These are phyloP conservation scores for Saturnia japonica DNA, from an alignment of 2,888 invertebrate species.

Conservation along the genomic window DNA sequence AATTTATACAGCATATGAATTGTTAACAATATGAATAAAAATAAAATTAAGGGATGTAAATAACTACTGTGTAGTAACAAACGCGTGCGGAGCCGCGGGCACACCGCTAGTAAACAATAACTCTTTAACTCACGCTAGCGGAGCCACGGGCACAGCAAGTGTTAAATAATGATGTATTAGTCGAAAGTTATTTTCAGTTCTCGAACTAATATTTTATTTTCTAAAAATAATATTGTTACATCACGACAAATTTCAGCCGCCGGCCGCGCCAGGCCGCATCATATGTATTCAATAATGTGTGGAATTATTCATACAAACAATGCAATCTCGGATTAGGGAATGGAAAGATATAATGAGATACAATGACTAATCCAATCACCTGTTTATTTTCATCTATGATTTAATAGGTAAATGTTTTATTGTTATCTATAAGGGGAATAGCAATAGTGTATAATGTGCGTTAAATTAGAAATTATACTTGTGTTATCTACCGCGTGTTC, in stretches of 20 bases:
- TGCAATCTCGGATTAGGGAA: neutral
- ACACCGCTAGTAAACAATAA: no score
- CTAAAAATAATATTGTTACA: neutral
- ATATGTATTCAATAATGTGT: neutral
- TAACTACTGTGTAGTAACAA: no score
- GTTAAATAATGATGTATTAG: neutral
- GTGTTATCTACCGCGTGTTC: no score
- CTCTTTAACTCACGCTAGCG: no score
- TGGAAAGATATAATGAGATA: neutral
- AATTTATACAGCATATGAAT: no score
- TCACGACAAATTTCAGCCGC: no score
- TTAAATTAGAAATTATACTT: neutral
- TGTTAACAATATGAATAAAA: no score
- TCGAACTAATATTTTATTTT: neutral
- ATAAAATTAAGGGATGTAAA: no score
- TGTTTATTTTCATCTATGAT: neutral
- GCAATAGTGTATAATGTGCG: neutral
- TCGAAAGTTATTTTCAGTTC: neutral
- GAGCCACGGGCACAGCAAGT: no score
- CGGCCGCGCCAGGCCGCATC: neutral
- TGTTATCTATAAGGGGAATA: neutral
- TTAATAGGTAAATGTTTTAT: neutral
- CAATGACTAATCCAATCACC: neutral
- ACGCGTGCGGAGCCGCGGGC: no score
- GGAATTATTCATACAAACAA: neutral